Evolutionary conservation across 2,888 invertebrate genomes (phyloP), one percentile per base, ranked within the genome.

Genomic region (Miltochrista miniata): DNA sequence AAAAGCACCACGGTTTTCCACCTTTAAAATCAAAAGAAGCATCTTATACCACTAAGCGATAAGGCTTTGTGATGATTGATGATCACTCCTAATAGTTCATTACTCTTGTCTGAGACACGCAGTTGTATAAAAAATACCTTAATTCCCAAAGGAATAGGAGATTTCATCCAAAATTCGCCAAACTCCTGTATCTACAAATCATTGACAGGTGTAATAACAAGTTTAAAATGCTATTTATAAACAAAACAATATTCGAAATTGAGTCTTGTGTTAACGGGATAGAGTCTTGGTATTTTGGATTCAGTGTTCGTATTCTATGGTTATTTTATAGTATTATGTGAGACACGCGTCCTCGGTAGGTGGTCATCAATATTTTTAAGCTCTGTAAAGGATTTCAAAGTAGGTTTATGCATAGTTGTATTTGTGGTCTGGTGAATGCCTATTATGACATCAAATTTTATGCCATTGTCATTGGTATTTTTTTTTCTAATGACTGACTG

Each of bases 281-380:
- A 10, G n/a, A 1, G 1, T 15, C 18, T 43, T 13, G n/a, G 40
- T 33, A 33, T 3, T 1, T 14, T 0, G 0, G 5, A 13, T 11
- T 9, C 0, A 12, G 34, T 34, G 24, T 13, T 45, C 44, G 50
- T 0, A 18, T 31, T 33, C 15, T 10, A 30, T 36, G 52, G 42
- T 42, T 48, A 52, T 47, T 45, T 55, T 4, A 14, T 34, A 18
- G 40, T 36, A 49, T 69, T 61, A 64, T 64, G 49, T 58, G 46
- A 33, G 62, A 63, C 68, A 74, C 67, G 71, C 64, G 70, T 60
- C 53, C 64, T 29, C 64, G 51, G 66, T 61, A 48, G 72, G 71
- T 60, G 70, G 70, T 63, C 66, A 35, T 12, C 11, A 15, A 58
- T 60, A 49, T 56, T 46, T 50, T 29, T 34, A 24, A 10, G 15